Conservation (phyloP, 2,113 vertebrate genomes). For the Cacatua alba region DNA sequence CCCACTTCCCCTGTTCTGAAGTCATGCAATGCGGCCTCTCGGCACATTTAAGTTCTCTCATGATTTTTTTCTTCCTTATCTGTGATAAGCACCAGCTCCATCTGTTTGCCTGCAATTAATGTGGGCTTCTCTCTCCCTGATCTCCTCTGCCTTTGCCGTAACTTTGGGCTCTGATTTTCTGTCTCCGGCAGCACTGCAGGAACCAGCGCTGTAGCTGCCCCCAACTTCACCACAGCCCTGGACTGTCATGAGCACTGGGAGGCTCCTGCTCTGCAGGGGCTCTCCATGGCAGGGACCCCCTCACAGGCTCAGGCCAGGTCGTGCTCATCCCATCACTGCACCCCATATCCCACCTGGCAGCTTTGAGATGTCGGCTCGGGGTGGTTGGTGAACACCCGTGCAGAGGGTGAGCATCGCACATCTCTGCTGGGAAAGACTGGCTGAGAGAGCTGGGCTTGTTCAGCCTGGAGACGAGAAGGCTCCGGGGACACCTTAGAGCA, state of each 20-base stretch:
- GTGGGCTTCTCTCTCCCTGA: background rate
- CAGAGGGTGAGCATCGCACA: accelerated
- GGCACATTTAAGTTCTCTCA: background rate
- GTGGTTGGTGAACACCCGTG: accelerated
- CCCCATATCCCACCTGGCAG: background rate
- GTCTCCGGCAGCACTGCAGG: accelerated
- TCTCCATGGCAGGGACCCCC: background rate
- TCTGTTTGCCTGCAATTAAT: background rate
- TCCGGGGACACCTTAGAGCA: background rate
- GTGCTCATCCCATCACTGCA: background rate
- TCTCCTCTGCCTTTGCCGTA: background rate
- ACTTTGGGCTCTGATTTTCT: background rate
- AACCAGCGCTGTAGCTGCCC: background rate
- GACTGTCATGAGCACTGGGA: background rate
- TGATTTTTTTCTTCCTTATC: background rate
- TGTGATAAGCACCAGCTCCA: background rate
- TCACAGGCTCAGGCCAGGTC: accelerated
- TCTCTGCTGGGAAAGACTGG: background rate
- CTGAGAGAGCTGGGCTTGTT: background rate
- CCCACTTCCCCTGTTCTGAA: background rate
- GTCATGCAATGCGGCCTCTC: background rate
- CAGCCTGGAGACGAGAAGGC: background rate
- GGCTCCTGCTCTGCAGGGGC: accelerated
- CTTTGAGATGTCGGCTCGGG: background rate
- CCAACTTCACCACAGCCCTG: accelerated